phyloP scores from a whole-genome alignment of 2,113 vertebrate genomes.

The Corvus cornix region DNA sequence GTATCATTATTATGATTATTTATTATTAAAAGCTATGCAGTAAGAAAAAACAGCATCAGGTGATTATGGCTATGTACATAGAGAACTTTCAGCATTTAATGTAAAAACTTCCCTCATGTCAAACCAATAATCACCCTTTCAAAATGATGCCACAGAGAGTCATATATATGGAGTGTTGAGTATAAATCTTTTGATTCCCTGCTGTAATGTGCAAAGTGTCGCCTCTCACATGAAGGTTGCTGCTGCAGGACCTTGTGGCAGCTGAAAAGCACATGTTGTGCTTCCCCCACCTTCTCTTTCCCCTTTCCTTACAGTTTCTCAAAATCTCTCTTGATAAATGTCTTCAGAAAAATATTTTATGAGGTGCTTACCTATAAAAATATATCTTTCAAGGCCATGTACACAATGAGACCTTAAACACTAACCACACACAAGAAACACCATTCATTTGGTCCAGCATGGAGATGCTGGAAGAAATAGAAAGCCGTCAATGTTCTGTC shows the following conservation, averaged over 20 bases:
- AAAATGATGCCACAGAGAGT: slow-evolving; percentile 75
- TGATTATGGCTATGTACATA: slow-evolving; percentile 78
- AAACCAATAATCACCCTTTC: slow-evolving; percentile 81
- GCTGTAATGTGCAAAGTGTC: slow-evolving; percentile 73
- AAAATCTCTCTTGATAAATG: slow-evolving; percentile 78
- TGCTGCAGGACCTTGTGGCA: slow-evolving; percentile 63
- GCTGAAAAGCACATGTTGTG: slow-evolving; percentile 85
- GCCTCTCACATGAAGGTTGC: slow-evolving; percentile 55
- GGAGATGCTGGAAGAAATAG: neutral
- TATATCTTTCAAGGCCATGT: slow-evolving; percentile 60
- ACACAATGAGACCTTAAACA: slow-evolving; percentile 49
- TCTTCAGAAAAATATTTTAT: slow-evolving; percentile 78
- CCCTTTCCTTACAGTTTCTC: slow-evolving; percentile 55
- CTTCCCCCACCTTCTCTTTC: slow-evolving; percentile 15
- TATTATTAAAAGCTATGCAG: slow-evolving; percentile 14
- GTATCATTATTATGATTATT: slow-evolving; percentile 31
- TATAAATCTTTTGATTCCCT: slow-evolving; percentile 85
- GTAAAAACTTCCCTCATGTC: slow-evolving; percentile 77
- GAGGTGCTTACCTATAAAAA: slow-evolving; percentile 74
- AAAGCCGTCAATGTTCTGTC: neutral
- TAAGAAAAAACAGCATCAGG: slow-evolving; percentile 48
- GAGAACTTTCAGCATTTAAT: slow-evolving; percentile 77
- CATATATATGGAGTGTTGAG: slow-evolving; percentile 55
- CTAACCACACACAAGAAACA: slow-evolving; percentile 54
- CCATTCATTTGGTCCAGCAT: neutral